phyloP scores from a whole-genome alignment of 1,140 invertebrate genomes.

The Conopomorpha cramerella region DNA sequence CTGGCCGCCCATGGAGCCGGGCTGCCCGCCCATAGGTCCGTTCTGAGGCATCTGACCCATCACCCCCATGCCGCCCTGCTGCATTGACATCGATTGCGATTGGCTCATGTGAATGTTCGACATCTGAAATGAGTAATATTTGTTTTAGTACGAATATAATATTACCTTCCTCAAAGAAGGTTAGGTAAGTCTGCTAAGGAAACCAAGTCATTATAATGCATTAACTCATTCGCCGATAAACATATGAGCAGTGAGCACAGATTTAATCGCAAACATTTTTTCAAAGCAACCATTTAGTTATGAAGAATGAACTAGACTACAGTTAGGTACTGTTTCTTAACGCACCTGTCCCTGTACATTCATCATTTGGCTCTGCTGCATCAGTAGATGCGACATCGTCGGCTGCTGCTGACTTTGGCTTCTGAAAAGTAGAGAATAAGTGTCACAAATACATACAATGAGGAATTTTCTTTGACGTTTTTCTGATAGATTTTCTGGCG shows the following conservation, averaged over 20 bases:
- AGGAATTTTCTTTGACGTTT: too few relatives aligned
- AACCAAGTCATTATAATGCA: too few relatives aligned
- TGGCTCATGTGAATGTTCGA: slow-evolving; percentile 69
- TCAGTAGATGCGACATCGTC: slow-evolving; percentile 57
- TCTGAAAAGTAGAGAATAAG: slow-evolving; percentile 22
- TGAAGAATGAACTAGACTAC: too few relatives aligned
- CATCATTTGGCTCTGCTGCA: slow-evolving; percentile 64
- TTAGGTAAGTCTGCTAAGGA: too few relatives aligned
- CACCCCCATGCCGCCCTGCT: slow-evolving; percentile 37
- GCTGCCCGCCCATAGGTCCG: slow-evolving; percentile 18
- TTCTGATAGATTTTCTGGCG: too few relatives aligned
- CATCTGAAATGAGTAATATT: slow-evolving; percentile 58
- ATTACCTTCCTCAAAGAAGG: too few relatives aligned
- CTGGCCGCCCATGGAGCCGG: slow-evolving; percentile 25
- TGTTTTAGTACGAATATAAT: background rate
- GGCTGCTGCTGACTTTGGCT: slow-evolving; percentile 64
- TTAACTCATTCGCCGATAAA: background rate
- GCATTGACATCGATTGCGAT: slow-evolving; percentile 67
- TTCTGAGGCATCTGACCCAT: slow-evolving; percentile 22
- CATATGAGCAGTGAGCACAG: background rate
- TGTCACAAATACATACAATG: background rate
- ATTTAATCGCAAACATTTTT: too few relatives aligned
- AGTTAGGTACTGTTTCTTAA: too few relatives aligned
- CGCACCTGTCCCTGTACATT: slow-evolving; percentile 54
- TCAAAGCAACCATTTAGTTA: background rate